A percentile compares a stretch with the other conserved stretches of the same genome.
Evolutionary conservation across 2,797 vertebrate species (phyloP).

Genomic region (Coccyzus lansbergi): DNA sequence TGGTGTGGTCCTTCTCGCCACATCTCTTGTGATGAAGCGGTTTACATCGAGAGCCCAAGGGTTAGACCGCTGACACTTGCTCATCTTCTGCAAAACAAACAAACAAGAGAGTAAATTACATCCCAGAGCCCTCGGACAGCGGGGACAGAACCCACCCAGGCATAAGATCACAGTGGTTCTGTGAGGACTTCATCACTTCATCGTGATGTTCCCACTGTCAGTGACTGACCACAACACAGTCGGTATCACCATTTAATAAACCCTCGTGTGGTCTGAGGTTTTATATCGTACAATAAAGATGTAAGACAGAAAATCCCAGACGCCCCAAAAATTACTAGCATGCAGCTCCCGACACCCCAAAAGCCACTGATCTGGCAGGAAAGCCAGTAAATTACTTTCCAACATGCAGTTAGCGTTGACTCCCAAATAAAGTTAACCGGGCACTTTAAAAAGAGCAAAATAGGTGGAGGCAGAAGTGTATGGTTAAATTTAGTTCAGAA

Average conservation of each 20-base stretch:
- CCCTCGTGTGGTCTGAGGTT: neutral
- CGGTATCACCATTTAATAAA: neutral
- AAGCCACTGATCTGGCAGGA: neutral
- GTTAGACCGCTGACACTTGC: constrained; percentile 93
- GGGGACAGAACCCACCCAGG: neutral
- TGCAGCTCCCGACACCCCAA: constrained; percentile 19
- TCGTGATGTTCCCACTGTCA: neutral
- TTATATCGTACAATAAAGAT: neutral
- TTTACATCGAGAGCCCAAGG: neutral
- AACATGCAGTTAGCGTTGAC: neutral
- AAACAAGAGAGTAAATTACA: neutral
- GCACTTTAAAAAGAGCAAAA: neutral
- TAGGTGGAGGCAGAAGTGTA: neutral
- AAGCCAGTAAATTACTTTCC: neutral
- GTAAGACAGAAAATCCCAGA: neutral
- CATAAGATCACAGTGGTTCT: neutral
- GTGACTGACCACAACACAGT: neutral
- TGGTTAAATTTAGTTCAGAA: neutral
- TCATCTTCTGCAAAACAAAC: constrained; percentile 86
- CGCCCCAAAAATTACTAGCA: neutral
- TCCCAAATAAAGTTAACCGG: neutral
- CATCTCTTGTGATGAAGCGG: neutral
- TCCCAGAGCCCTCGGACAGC: rapidly evolving
- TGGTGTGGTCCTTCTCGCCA: neutral
- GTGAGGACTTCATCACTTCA: neutral